Evolutionary conservation across 2,113 vertebrate genomes (phyloP).

Genomic region (Hippocampus mohnikei): DNA sequence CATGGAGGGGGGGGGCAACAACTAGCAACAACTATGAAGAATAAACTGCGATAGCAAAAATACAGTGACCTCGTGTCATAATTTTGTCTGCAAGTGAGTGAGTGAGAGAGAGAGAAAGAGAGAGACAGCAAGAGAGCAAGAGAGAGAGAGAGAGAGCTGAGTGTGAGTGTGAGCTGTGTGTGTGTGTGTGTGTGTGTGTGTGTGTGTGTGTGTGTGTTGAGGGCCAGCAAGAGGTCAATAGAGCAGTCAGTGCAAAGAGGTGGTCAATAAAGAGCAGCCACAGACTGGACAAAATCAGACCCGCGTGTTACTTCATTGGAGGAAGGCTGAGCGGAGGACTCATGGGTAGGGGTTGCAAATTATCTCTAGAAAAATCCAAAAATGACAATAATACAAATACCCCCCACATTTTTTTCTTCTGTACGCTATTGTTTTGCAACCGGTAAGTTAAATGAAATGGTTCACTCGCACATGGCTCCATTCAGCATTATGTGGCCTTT

Average conservation of each 20-base stretch:
- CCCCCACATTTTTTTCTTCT: neutral
- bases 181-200: no score
- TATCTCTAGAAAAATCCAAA: neutral
- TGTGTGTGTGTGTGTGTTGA: neutral
- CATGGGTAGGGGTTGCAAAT: neutral
- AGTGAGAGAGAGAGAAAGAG: neutral
- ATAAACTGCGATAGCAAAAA: no score
- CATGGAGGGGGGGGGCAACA: no score
- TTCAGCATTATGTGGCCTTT: no score
- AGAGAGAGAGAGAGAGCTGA: no score
- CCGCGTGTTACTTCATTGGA: neutral
- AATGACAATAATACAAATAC: neutral
- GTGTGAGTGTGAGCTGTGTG: no score
- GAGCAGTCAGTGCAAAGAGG: conserved; percentile 38
- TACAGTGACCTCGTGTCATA: no score
- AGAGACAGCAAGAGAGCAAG: neutral
- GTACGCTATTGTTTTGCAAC: neutral
- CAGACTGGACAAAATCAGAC: conserved; percentile 1
- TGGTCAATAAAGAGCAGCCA: conserved; percentile 20
- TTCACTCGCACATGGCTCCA: no score
- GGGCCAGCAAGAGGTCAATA: conserved; percentile 38
- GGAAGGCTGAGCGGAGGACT: neutral
- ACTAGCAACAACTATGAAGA: no score
- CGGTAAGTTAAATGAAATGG: neutral
- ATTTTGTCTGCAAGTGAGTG: no score